Base-by-base conservation (phyloP, 1,140 invertebrate species). In the Parapsyche elsis region DNA sequence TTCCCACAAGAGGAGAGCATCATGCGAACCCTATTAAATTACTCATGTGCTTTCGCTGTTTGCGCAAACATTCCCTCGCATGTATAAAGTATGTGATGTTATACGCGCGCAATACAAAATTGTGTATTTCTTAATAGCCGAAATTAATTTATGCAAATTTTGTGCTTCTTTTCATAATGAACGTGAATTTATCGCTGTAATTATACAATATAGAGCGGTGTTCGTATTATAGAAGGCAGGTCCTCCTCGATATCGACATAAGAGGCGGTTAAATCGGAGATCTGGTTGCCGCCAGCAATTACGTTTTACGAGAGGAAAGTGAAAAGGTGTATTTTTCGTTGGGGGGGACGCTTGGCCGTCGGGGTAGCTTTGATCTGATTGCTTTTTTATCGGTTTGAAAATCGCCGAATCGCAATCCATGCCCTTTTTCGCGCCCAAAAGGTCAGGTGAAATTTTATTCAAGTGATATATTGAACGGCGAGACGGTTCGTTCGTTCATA, bases 291-390 rank as follows among this genome's bases (percentile, higher is more conserved):
- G 73, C 81, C 26, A 76, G 78, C 81, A 76, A 78, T 78, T 81
- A 74, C 71, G 61, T 79, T 81, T 81, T 81, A 81, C 53, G 81
- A 70, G 59, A 45, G 71, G 16, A 73, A 73, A 73, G 30, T 73
- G 71, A 73, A 73, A 73, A 73, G 71, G 45, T 23, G 44, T 73
- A 73, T 21, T 73, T 67, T 67, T 67, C 64, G 7, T 16, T n/a
- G n/a, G 14, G 38, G 1, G 5, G 45, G 21, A 5, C 30, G 30
- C 23, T 73, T 24, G 30, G 38, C 10, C 30, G 16, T 38, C 16
- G 16, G 71, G 45, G 71, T 46, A 38, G 38, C 5, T 19, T 10
- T 24, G 64, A 67, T 67, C 71, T 73, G 71, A 73, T 73, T 73
- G 71, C 71, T 73, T 73, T 73, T 73, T 73, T 73, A 73, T 73